phyloP scores from a whole-genome alignment of 2,888 invertebrate species.

The Trichogramma dendrolimi region DNA sequence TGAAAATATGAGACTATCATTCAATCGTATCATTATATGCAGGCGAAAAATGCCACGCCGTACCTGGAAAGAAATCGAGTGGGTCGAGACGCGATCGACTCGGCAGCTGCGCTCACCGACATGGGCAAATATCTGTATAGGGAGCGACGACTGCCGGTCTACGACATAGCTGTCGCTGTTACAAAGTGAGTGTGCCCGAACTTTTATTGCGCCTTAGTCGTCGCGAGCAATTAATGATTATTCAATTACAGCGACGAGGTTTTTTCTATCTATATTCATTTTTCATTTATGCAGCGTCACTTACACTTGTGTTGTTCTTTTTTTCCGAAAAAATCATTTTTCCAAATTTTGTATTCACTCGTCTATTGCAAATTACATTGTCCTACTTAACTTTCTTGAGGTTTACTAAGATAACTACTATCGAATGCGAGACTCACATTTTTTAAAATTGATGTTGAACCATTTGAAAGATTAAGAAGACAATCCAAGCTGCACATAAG shows the following conservation, averaged over 20 bases:
- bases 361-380: too few relatives aligned
- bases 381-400: too few relatives aligned
- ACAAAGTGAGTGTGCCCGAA: constrained; percentile 75
- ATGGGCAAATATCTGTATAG: constrained; percentile 97
- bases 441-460: neutral
- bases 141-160: constrained; percentile 88
- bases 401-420: too few relatives aligned
- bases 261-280: too few relatives aligned
- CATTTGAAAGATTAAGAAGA: constrained; percentile 6
- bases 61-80: constrained; percentile 91
- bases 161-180: constrained; percentile 92
- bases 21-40: constrained; percentile 19
- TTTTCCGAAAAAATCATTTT: too few relatives aligned
- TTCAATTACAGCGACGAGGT: too few relatives aligned
- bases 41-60: constrained; percentile 93
- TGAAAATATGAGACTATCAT: constrained; percentile 7
- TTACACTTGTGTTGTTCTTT: too few relatives aligned
- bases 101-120: constrained; percentile 89
- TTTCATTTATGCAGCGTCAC: too few relatives aligned
- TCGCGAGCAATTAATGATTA: too few relatives aligned
- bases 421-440: too few relatives aligned
- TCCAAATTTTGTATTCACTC: too few relatives aligned
- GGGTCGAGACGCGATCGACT: constrained; percentile 89
- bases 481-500: constrained; percentile 20
- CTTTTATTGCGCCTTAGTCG: too few relatives aligned